Percentiles rank a stretch among this genome's conserved stretches.
These are phyloP conservation scores for Trichomycterus rosablanca DNA, from an alignment of 2,113 vertebrate genomes.

Conservation along the genomic window DNA sequence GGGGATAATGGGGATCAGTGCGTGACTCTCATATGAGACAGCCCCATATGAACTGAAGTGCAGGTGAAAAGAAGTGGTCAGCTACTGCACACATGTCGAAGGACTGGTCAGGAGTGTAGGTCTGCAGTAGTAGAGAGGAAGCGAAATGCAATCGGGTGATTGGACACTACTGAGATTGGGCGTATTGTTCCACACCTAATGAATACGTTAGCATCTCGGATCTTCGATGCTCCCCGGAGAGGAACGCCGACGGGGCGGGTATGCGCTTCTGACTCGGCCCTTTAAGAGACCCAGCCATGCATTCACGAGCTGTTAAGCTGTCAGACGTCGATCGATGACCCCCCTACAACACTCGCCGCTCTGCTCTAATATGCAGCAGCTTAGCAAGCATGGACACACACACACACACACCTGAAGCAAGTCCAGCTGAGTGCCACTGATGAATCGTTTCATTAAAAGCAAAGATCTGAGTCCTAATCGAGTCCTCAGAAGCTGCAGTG, in stretches of 20 bases:
- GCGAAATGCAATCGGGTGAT: no score
- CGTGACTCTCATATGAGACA: no score
- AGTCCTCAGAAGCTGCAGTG: conserved; percentile 40
- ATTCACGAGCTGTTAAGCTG: conserved; percentile 29
- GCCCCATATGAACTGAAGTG: no score
- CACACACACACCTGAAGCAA: conserved; percentile 28
- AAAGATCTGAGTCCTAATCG: conserved; percentile 42
- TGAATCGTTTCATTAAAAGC: conserved; percentile 46
- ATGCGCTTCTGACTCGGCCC: conserved; percentile 6
- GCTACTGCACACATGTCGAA: no score
- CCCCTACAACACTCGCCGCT: conserved; percentile 21
- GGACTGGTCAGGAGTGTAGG: no score
- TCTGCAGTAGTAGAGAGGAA: no score
- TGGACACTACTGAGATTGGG: no score
- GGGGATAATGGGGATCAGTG: no score
- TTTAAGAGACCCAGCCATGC: conserved; percentile 30
- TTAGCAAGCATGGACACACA: not conserved
- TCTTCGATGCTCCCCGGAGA: conserved; percentile 21
- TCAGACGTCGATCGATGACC: conserved; percentile 32
- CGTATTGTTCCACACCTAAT: no score
- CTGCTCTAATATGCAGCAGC: conserved; percentile 28
- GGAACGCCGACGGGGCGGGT: conserved; percentile 12
- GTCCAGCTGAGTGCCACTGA: conserved; percentile 38
- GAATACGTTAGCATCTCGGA: no score
- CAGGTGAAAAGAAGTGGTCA: no score